These are phyloP conservation scores for Nothoprocta pentlandii DNA, from an alignment of 2,113 vertebrate genomes.

Conservation along the genomic window DNA sequence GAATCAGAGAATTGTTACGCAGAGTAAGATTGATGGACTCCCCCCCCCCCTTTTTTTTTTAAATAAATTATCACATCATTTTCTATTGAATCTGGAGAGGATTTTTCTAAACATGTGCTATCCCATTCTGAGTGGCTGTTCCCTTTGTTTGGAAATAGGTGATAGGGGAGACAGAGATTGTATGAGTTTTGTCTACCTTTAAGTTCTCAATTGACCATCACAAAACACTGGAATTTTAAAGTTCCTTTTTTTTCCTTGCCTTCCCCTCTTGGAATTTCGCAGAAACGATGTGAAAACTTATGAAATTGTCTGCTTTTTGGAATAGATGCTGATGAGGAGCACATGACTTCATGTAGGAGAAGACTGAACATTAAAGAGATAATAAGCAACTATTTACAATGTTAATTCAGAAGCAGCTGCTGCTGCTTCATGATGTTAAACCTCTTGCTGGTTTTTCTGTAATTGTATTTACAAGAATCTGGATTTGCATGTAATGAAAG, in stretches of 20 bases:
- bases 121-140: background rate
- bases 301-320: background rate
- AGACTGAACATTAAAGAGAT: background rate
- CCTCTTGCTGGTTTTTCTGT: background rate
- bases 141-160: background rate
- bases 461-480: conserved; percentile 23
- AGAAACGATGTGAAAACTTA: background rate
- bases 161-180: background rate
- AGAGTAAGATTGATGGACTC: background rate
- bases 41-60: background rate
- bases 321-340: background rate
- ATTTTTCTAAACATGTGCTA: background rate
- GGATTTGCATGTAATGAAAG: conserved; percentile 25
- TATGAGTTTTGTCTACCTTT: background rate
- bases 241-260: background rate
- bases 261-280: background rate
- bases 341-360: background rate
- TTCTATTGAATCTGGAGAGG: background rate
- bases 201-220: background rate
- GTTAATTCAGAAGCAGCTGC: conserved; percentile 13
- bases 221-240: background rate
- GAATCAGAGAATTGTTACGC: background rate
- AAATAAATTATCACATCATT: background rate
- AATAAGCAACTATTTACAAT: background rate
- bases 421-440: conserved; percentile 8